Evolutionary conservation across 2,113 vertebrate species (phyloP).

Genomic region (Gasterosteus aculeatus): DNA sequence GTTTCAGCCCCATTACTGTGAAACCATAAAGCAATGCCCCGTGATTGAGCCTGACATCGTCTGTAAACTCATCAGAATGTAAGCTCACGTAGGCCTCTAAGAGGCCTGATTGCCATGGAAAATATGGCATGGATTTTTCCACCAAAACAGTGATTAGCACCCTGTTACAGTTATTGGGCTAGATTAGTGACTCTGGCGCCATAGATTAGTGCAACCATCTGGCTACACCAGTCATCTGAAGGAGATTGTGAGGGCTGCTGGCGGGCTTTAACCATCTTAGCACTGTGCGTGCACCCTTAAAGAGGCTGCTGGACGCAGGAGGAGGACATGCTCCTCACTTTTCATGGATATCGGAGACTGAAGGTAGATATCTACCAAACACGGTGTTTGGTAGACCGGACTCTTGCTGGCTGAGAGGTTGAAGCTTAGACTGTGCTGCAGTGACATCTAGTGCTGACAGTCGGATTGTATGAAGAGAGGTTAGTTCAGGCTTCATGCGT

Average conservation of each 20-base stretch:
- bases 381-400: neutral
- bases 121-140: slow-evolving; percentile 32
- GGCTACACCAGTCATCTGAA: slow-evolving; percentile 26
- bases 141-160: slow-evolving; percentile 60
- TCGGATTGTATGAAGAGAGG: neutral
- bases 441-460: slow-evolving; percentile 59
- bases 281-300: neutral
- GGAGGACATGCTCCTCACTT: slow-evolving; percentile 44
- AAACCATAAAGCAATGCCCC: slow-evolving; percentile 27
- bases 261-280: slow-evolving; percentile 19
- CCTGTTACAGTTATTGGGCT: slow-evolving; percentile 48
- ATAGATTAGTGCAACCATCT: slow-evolving; percentile 48
- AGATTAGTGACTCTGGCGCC: slow-evolving; percentile 53
- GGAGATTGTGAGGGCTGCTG: slow-evolving; percentile 18
- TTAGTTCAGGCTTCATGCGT: neutral
- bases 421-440: slow-evolving; percentile 37
- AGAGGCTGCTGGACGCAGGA: neutral
- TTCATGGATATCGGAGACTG: slow-evolving; percentile 29
- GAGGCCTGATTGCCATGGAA: slow-evolving; percentile 60
- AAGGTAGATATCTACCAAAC: slow-evolving; percentile 24
- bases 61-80: slow-evolving; percentile 54
- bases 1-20: slow-evolving; percentile 45
- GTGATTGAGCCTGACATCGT: slow-evolving; percentile 61
- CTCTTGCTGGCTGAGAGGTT: neutral
- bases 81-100: slow-evolving; percentile 40